Evolutionary conservation across 2,888 invertebrate species (phyloP), one percentile per base, ranked within the genome.

Genomic region (Hyposoter didymator): DNA sequence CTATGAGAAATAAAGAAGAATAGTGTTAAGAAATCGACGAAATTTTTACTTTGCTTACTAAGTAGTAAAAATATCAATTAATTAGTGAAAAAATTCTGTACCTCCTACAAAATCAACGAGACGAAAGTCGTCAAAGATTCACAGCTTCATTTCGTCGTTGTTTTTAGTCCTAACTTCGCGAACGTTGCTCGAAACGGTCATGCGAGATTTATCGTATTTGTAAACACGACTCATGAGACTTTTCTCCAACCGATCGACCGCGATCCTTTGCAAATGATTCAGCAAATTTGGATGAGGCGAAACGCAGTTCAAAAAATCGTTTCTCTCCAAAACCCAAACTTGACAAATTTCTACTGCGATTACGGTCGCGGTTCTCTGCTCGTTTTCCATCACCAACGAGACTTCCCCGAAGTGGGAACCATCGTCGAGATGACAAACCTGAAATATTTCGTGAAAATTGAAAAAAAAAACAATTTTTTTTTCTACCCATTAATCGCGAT

Each of bases 331-430:
- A 28, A 91, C 88, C 78, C 93, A 94, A 49, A 95, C 88, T 84
- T 95, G 94, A 82, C 94, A 94, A 28, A 93, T 94, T 85, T 95
- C 94, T 17, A 94, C 90, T 0, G 95, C 95, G 1, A 94, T 87
- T 3, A 95, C 93, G 10, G 90, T 94, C 0, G 94, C 94, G 1
- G 92, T 90, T 19, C 94, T 90, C 10, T 91, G 91, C 84, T 94
- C 94, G 64, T 93, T 93, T 3, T 94, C 91, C 89, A 94, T 92
- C 12, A 95, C 90, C 62, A 95, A 85, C 0, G 94, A 92, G 52
- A 94, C 91, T 88, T 95, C 95, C 0, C 95, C 95, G 86, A 95
- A 95, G 87, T 94, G 92, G 3, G 93, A 91, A 10, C 94, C 95
- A 85, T 95, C 94, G 64, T 94, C 92, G 84, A 95, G 90, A 88